phyloP scores from a whole-genome alignment of 2,113 vertebrate genomes.

The Bubo blakistoni region DNA sequence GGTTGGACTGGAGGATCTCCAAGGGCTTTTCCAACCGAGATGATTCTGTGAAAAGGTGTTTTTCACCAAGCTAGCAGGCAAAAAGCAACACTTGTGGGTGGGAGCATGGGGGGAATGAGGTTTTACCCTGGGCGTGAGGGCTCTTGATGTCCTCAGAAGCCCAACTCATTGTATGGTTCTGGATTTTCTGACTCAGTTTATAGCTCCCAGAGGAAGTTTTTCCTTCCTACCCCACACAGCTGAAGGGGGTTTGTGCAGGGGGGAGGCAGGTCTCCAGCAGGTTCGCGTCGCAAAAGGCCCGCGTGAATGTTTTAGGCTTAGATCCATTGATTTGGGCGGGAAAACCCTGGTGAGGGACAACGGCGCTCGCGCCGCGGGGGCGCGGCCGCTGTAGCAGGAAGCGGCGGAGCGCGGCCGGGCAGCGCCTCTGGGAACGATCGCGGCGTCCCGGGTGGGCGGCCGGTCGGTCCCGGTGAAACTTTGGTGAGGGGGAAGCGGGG shows the following conservation, averaged over 20 bases:
- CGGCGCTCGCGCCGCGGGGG: rapidly evolving
- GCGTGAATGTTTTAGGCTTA: not conserved
- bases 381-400: not conserved
- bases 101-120: not conserved
- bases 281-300: not conserved
- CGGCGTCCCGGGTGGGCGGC: not conserved
- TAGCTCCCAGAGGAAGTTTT: not conserved
- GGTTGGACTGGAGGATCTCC: too few relatives aligned
- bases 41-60: not conserved
- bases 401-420: not conserved
- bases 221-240: not conserved
- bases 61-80: not conserved
- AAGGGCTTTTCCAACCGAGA: too few relatives aligned
- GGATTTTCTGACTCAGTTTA: not conserved
- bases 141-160: not conserved
- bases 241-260: not conserved
- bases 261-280: not conserved
- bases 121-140: not conserved
- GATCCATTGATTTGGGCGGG: rapidly evolving
- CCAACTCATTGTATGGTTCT: not conserved
- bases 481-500: not conserved
- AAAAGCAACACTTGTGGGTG: not conserved
- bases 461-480: not conserved
- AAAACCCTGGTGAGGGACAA: rapidly evolving
- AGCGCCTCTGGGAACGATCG: rapidly evolving